A percentile compares a stretch with the other conserved stretches of the same genome.
phyloP scores from a whole-genome alignment of 2,888 invertebrate species.

The Diaperis boleti region DNA sequence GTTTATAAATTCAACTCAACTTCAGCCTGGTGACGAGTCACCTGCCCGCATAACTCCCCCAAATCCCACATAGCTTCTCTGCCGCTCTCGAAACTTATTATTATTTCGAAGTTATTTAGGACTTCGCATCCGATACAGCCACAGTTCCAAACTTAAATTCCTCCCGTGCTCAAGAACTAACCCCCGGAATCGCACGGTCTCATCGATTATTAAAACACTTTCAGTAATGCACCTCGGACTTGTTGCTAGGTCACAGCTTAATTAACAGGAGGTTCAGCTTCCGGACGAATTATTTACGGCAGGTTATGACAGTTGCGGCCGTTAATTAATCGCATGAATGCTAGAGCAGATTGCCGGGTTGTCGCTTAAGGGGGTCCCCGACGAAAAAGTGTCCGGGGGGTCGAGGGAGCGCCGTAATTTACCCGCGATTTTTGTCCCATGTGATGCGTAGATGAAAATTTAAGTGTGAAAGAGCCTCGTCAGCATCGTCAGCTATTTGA shows the following conservation, averaged over 20 bases:
- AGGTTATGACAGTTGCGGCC: constrained; percentile 1
- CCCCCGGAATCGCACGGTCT: not conserved
- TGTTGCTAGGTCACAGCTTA: constrained; percentile 11
- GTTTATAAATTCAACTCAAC: too few species aligned
- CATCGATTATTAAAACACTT: constrained; percentile 7
- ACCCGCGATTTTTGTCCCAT: too few species aligned
- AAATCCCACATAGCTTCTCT: not conserved
- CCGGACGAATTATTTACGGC: constrained; percentile 11
- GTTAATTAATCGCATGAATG: not conserved
- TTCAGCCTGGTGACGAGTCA: too few species aligned
- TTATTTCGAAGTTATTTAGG: constrained; percentile 8
- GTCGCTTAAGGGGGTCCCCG: too few species aligned
- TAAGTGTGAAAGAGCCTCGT: too few species aligned
- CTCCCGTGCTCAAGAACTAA: not conserved
- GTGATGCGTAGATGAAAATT: too few species aligned
- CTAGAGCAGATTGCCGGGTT: too few species aligned
- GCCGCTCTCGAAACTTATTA: constrained; percentile 3
- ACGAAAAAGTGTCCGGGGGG: too few species aligned
- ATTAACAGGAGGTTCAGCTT: constrained; percentile 8
- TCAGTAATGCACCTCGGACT: constrained; percentile 4
- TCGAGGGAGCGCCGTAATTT: too few species aligned
- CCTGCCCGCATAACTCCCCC: too few species aligned
- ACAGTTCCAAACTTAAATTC: not conserved
- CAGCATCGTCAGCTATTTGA: too few species aligned
- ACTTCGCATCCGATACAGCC: constrained; percentile 7